Percentiles rank a stretch among this genome's conserved stretches.
These are phyloP conservation scores for Xylocopa sonorina DNA, from an alignment of 1,140 invertebrate species.

Conservation along the genomic window DNA sequence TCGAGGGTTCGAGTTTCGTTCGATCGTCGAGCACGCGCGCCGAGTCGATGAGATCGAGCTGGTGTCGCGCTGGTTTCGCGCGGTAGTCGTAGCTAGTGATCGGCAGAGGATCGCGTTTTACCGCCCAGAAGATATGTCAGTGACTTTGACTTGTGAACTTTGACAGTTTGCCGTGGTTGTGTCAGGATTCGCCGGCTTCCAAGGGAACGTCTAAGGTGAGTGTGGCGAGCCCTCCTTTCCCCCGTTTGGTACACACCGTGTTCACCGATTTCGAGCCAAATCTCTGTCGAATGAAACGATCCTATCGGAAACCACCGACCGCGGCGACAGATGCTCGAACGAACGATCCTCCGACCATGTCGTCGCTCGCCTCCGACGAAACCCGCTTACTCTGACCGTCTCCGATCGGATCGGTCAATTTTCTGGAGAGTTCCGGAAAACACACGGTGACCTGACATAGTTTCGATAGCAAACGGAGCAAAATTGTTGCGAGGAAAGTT, in stretches of 20 bases:
- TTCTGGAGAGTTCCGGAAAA: conserved; percentile 47
- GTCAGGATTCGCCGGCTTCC: conserved; percentile 53
- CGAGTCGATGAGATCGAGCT: conserved; percentile 21
- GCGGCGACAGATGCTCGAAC: no score
- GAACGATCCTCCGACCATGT: background rate
- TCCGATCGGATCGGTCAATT: background rate
- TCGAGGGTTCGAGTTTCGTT: background rate
- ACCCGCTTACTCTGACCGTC: no score
- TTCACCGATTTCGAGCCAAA: no score
- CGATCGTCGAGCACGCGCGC: background rate
- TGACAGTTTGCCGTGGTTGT: conserved; percentile 57
- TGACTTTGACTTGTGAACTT: conserved; percentile 64
- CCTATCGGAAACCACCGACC: no score
- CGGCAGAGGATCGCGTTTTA: conserved; percentile 9
- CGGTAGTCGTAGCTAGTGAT: conserved; percentile 22
- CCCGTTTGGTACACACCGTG: no score
- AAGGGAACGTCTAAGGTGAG: conserved; percentile 40
- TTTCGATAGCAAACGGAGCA: conserved; percentile 33
- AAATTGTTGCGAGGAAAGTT: conserved; percentile 29
- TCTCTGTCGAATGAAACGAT: no score
- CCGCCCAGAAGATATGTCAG: conserved; percentile 59
- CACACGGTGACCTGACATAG: conserved; percentile 44
- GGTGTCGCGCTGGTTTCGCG: conserved; percentile 7
- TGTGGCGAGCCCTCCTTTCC: no score
- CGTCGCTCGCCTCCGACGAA: background rate